A percentile compares a stretch with the other conserved stretches of the same genome.
Evolutionary conservation across 2,113 vertebrate genomes (phyloP).

Genomic region (Micromys minutus): DNA sequence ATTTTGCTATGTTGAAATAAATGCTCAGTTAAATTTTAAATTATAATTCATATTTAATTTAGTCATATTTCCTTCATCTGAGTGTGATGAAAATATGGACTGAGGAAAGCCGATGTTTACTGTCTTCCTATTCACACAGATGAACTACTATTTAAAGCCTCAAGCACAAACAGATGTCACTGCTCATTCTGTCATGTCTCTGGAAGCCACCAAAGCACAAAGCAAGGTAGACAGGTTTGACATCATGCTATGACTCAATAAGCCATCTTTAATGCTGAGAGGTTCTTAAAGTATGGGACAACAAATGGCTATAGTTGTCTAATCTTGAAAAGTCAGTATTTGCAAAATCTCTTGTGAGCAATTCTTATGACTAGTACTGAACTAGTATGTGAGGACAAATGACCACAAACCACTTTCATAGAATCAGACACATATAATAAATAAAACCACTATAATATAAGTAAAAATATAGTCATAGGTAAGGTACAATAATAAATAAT

Average conservation of each 20-base stretch:
- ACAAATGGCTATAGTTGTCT: background rate
- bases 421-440: background rate
- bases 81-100: slow-evolving; percentile 13
- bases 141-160: background rate
- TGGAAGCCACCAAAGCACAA: background rate
- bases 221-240: background rate
- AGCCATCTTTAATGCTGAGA: background rate
- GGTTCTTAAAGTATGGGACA: background rate
- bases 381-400: background rate
- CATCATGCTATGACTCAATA: background rate
- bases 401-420: background rate
- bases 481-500: background rate
- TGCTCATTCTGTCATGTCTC: accelerated
- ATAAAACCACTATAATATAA: background rate
- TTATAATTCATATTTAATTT: slow-evolving; percentile 35
- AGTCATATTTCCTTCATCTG: background rate
- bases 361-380: background rate
- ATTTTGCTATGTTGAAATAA: slow-evolving; percentile 35
- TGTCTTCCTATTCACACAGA: background rate
- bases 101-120: background rate
- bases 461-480: background rate
- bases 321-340: background rate
- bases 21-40: slow-evolving; percentile 42
- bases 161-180: background rate
- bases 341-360: background rate